Conservation (phyloP, 2,113 vertebrate species). For the Sinocyclocheilus anshuiensis region DNA sequence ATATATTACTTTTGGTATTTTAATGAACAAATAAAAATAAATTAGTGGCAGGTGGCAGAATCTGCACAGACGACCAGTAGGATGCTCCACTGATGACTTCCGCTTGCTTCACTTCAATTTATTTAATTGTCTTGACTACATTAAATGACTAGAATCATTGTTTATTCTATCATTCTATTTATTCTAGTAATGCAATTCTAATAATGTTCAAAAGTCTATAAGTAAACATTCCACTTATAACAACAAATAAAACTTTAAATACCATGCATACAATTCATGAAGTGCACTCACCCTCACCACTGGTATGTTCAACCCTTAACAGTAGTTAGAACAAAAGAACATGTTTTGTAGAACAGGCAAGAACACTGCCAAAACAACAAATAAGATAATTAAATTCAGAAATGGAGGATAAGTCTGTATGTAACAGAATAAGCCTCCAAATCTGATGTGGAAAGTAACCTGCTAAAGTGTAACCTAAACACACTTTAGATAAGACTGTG, state of each 20-base stretch:
- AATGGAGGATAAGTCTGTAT: neutral
- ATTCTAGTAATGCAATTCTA: no score
- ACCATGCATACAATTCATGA: no score
- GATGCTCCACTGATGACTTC: neutral
- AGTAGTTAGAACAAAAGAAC: slow-evolving; percentile 18
- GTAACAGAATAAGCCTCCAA: slow-evolving; percentile 13
- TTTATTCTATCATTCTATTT: no score
- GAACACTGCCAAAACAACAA: slow-evolving; percentile 29
- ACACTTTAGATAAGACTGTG: no score
- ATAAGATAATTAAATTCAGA: neutral
- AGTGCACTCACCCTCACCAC: no score
- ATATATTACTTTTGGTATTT: no score
- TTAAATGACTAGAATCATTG: no score
- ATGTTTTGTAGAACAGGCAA: slow-evolving; percentile 20
- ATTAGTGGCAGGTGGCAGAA: slow-evolving; percentile 17
- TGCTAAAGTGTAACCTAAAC: no score
- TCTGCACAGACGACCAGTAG: slow-evolving; percentile 26
- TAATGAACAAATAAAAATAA: no score
- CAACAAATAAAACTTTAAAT: neutral
- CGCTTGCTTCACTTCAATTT: neutral
- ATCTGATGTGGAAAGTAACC: no score
- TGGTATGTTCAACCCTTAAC: neutral
- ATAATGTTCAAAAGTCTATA: neutral
- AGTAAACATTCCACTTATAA: neutral
- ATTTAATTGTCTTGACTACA: no score